phyloP scores from a whole-genome alignment of 2,113 vertebrate genomes.

The Clarias magur region DNA sequence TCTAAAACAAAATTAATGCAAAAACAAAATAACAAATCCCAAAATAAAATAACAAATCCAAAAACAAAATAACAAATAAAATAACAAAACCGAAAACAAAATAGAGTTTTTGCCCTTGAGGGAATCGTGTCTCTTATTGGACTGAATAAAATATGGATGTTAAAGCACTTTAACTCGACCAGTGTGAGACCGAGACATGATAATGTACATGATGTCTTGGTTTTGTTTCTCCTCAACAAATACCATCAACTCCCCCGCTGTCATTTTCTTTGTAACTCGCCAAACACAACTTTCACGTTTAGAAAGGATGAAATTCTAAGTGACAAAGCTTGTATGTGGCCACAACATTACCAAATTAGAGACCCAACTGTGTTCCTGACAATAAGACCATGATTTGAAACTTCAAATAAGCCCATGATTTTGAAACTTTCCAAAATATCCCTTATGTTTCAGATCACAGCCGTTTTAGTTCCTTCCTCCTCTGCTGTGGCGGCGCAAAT shows the following conservation, averaged over 20 bases:
- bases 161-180: slow-evolving; percentile 38
- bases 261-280: slow-evolving; percentile 9
- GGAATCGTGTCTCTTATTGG: not conserved
- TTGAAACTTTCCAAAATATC: slow-evolving; percentile 13
- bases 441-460: not conserved
- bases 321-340: not conserved
- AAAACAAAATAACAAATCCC: too few species aligned
- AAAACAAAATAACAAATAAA: too few species aligned
- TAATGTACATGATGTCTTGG: slow-evolving; percentile 23
- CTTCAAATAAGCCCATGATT: not conserved
- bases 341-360: not conserved
- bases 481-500: slow-evolving; percentile 33
- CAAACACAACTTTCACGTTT: not conserved
- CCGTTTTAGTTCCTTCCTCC: slow-evolving; percentile 7
- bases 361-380: not conserved
- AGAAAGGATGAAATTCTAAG: not conserved
- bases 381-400: not conserved
- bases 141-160: slow-evolving; percentile 59
- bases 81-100: too few species aligned
- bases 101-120: not conserved
- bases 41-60: too few species aligned
- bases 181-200: not conserved
- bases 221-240: slow-evolving; percentile 3
- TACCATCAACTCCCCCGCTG: slow-evolving; percentile 17
- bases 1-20: too few species aligned